Evolutionary conservation across 92 coral and sea anemone genomes (phyloP), one percentile per base, ranked within the genome.

Genomic region (Meandrina meandrites): DNA sequence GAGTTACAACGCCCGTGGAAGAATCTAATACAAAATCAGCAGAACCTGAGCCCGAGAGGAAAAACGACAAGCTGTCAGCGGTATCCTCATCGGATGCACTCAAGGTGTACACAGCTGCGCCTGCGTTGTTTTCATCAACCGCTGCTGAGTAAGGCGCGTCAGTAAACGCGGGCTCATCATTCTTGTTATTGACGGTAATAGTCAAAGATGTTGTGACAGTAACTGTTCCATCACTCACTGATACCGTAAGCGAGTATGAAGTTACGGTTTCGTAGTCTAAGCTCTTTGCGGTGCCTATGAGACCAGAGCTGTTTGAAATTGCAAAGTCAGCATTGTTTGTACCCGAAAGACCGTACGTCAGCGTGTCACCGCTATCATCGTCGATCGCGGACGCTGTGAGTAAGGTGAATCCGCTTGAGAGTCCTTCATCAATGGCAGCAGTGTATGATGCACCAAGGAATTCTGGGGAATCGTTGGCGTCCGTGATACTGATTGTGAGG

Each of bases 381-480:
- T 92, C 98, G 15, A 88, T 35, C 22, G 98, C 98, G 42, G 87
- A 92, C 42, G 87, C 95, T 48, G 66, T 88, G 13, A 88, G 75
- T 42, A 94, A 83, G 76, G 87, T 82, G 9, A 89, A 89, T 6
- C 95, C 95, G 81, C 79, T 86, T 24, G 60, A 45, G 2, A 90
- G 90, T 17, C 91, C 93, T 84, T 94, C 98, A 53, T 90, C 93
- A 27, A 92, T 76, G 21, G 89, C 80, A 3, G 91, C 88, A 19
- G 91, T 81, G 69, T 94, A 92, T 7, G 93, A 90, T 14, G 95
- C 81, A 17, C 83, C 91, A 62, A 92, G 92, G 86, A 94, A 94
- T 82, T 78, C 58, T 70, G 95, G 98, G 75, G 90, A 85, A 81
- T 92, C 98, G 86, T 94, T 94, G 42, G 90, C 88, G 76, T 94